phyloP scores from a whole-genome alignment of 2,797 vertebrate genomes.

The Psittacula echo region DNA sequence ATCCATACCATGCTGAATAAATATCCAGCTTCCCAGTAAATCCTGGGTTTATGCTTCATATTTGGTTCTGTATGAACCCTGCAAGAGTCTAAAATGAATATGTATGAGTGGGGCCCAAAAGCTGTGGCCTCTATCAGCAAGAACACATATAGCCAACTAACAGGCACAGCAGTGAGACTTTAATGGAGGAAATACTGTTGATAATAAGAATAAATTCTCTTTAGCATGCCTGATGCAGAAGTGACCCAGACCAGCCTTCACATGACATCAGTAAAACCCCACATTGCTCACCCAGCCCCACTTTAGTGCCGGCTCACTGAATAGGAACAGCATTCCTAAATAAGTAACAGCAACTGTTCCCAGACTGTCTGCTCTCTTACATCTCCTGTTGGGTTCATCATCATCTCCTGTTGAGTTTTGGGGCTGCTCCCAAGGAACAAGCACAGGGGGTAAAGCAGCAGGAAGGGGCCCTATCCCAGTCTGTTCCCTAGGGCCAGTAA shows the following conservation, averaged over 20 bases:
- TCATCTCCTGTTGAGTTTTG: background rate
- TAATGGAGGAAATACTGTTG: background rate
- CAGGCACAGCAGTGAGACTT: fast-evolving
- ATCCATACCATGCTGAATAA: background rate
- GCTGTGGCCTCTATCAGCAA: background rate
- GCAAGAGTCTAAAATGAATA: fast-evolving
- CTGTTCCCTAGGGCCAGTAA: background rate
- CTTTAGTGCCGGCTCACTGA: background rate
- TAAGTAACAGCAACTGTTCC: background rate
- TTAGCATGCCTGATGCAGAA: background rate
- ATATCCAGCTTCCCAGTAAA: background rate
- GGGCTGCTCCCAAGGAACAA: background rate
- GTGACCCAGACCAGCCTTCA: background rate
- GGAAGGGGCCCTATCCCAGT: background rate
- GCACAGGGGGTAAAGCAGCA: background rate
- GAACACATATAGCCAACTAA: background rate
- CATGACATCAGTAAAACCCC: background rate
- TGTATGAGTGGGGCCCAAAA: fast-evolving
- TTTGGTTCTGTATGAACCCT: background rate
- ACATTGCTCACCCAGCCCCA: background rate
- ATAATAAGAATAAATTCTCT: background rate
- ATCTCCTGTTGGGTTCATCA: background rate
- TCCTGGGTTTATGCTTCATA: background rate
- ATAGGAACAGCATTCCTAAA: background rate
- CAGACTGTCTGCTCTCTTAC: background rate